These are phyloP conservation scores for Lophius piscatorius DNA, from an alignment of 2,113 vertebrate genomes.

Conservation along the genomic window DNA sequence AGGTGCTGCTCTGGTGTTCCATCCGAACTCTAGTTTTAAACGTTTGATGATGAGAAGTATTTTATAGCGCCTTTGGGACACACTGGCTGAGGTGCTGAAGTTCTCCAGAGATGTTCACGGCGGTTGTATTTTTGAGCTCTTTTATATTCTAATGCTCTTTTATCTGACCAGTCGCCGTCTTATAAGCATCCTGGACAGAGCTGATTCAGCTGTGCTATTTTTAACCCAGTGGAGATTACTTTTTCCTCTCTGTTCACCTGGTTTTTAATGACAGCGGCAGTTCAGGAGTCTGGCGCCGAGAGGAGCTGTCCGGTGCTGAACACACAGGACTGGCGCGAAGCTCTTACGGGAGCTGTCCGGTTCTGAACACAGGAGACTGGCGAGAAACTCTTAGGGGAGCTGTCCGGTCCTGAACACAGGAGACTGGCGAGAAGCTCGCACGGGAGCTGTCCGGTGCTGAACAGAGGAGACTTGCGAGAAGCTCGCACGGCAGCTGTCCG, in stretches of 20 bases:
- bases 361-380: conserved; percentile 35
- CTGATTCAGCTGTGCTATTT: neutral
- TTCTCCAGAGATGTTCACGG: conserved; percentile 13
- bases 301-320: conserved; percentile 86
- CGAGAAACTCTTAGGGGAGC: conserved; percentile 13
- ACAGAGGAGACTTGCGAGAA: neutral
- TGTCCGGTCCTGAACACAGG: conserved; percentile 35
- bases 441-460: conserved; percentile 49
- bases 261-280: conserved; percentile 26
- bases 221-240: conserved; percentile 16
- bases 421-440: neutral
- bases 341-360: conserved; percentile 52
- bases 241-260: neutral
- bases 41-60: conserved; percentile 33
- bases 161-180: neutral
- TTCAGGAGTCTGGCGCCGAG: neutral
- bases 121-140: neutral
- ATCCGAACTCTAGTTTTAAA: too few species aligned
- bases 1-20: conserved; percentile 27
- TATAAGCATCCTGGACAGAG: conserved; percentile 18
- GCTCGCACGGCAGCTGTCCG: neutral
- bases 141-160: neutral
- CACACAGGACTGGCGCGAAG: conserved; percentile 24
- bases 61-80: neutral
- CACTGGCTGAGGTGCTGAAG: too few species aligned